phyloP scores from a whole-genome alignment of 1,140 invertebrate species.

The Oedothorax gibbosus region DNA sequence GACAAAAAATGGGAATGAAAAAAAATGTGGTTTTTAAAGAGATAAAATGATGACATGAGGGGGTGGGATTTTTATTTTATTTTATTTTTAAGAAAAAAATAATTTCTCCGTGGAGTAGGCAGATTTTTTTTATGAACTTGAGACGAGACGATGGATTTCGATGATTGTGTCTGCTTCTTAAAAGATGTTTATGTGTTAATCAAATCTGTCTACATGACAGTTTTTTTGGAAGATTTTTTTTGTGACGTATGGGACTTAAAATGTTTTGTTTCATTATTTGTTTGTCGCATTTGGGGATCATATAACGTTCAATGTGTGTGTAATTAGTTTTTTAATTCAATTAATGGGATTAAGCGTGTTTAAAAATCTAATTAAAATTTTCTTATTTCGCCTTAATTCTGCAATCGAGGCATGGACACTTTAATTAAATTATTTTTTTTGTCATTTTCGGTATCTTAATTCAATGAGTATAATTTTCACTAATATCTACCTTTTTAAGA shows the following conservation, averaged over 20 bases:
- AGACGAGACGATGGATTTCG: slow-evolving; percentile 46
- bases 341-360: too few species aligned
- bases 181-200: slow-evolving; percentile 58
- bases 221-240: slow-evolving; percentile 7
- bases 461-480: too few species aligned
- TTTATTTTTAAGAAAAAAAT: slow-evolving; percentile 23
- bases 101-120: slow-evolving; percentile 5
- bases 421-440: too few species aligned
- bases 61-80: neutral
- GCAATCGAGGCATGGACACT: too few species aligned
- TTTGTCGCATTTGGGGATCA: too few species aligned
- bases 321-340: too few species aligned
- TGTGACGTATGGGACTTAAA: neutral
- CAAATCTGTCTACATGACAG: slow-evolving; percentile 49
- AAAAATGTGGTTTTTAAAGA: slow-evolving; percentile 53
- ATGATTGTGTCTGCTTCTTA: slow-evolving; percentile 44
- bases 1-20: slow-evolving; percentile 49
- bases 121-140: slow-evolving; percentile 26
- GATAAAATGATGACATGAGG: slow-evolving; percentile 58
- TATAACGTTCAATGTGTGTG: too few species aligned
- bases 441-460: too few species aligned
- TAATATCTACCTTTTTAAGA: too few species aligned
- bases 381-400: too few species aligned
- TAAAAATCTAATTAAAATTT: too few species aligned
- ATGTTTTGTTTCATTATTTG: neutral